These are phyloP conservation scores for Fratercula arctica DNA, from an alignment of 2,797 vertebrate genomes.

Conservation along the genomic window DNA sequence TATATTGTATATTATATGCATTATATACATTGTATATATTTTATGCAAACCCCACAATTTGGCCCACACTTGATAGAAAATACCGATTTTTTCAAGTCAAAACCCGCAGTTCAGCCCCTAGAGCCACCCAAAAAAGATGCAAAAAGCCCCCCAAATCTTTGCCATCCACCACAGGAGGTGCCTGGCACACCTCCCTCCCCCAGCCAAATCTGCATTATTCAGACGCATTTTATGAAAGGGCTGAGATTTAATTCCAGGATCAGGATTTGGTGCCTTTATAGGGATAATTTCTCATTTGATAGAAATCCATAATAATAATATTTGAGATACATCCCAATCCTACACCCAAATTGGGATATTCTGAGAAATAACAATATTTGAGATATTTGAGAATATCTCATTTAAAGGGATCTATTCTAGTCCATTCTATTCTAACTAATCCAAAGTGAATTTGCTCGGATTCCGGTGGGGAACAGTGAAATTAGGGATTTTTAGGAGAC, in stretches of 20 bases:
- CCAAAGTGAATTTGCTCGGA: not conserved
- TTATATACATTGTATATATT: not conserved
- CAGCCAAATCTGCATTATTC: accelerated
- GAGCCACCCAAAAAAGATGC: not conserved
- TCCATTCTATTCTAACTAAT: not conserved
- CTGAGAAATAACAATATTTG: not conserved
- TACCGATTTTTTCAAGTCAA: accelerated
- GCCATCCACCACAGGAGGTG: no score
- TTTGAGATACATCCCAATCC: not conserved
- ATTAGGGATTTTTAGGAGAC: not conserved
- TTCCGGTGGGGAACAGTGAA: not conserved
- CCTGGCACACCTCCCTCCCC: not conserved
- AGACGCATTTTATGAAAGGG: not conserved
- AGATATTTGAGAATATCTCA: not conserved
- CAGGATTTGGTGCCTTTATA: not conserved
- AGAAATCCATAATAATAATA: not conserved
- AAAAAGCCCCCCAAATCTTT: not conserved
- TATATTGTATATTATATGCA: not conserved
- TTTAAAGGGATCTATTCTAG: not conserved
- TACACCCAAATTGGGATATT: not conserved
- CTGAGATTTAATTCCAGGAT: not conserved
- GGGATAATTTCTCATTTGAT: not conserved
- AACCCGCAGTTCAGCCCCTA: not conserved
- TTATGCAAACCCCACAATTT: not conserved
- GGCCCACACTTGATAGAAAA: not conserved